Conservation (phyloP, 2,888 invertebrate species). For the Erynnis tages region DNA sequence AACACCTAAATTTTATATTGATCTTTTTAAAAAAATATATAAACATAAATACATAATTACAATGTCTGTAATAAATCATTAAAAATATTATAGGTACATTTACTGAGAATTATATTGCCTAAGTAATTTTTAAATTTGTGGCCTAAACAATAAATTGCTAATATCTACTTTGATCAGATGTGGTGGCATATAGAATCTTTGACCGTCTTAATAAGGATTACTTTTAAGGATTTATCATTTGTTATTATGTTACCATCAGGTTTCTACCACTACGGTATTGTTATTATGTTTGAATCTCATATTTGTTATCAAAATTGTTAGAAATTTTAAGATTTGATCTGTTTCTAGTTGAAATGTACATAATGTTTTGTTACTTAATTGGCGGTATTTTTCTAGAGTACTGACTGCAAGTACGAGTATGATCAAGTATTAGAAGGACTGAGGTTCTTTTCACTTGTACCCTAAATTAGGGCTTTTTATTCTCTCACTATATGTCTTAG, state of each 20-base stretch:
- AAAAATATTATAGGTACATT: too few species aligned
- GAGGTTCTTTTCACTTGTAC: slow-evolving; percentile 78
- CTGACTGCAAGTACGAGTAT: slow-evolving; percentile 35
- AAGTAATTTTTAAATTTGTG: too few species aligned
- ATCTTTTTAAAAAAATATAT: neutral
- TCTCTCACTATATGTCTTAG: slow-evolving; percentile 67
- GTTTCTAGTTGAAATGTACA: slow-evolving; percentile 16
- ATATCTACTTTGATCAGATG: too few species aligned
- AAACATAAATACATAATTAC: too few species aligned
- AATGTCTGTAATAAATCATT: too few species aligned
- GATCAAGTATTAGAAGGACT: slow-evolving; percentile 78
- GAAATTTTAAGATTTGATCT: slow-evolving; percentile 23
- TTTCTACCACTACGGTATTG: neutral
- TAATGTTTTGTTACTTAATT: slow-evolving; percentile 38
- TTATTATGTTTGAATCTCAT: slow-evolving; percentile 4
- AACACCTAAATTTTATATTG: neutral
- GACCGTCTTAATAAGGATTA: too few species aligned
- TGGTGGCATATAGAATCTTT: too few species aligned
- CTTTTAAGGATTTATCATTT: too few species aligned
- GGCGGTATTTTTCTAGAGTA: slow-evolving; percentile 26
- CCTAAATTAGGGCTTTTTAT: slow-evolving; percentile 81
- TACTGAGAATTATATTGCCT: too few species aligned
- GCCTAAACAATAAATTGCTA: too few species aligned
- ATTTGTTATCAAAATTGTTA: slow-evolving; percentile 1
- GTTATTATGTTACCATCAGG: neutral